A percentile compares a stretch with the other conserved stretches of the same genome.
Evolutionary conservation across 2,113 vertebrate species (phyloP).

Genomic region (Anhinga rufa): DNA sequence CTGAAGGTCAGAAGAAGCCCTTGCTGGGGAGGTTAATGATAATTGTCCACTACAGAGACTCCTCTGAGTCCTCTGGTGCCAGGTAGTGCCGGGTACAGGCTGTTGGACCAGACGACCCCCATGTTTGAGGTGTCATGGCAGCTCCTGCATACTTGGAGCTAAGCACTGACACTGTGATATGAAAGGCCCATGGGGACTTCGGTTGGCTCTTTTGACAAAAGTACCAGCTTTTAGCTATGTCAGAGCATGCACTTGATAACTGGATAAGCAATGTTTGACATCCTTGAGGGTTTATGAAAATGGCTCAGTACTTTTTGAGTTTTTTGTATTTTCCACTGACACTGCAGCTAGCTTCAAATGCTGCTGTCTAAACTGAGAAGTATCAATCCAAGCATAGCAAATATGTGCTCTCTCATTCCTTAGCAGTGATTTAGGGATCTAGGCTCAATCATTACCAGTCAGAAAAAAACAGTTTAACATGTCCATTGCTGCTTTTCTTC

Average conservation of each 20-base stretch:
- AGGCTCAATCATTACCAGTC: not conserved
- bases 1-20: not conserved
- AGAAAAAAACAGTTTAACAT: not conserved
- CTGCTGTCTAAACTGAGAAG: not conserved
- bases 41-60: not conserved
- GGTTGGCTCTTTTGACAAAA: not conserved
- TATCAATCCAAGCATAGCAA: not conserved
- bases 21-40: not conserved
- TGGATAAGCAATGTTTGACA: not conserved
- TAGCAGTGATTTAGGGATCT: not conserved
- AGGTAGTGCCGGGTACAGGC: not conserved
- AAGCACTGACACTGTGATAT: not conserved
- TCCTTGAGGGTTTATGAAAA: not conserved
- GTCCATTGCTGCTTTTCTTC: not conserved
- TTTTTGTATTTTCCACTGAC: not conserved
- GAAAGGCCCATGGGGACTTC: not conserved
- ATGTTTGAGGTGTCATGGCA: not conserved
- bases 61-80: not conserved
- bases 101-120: not conserved
- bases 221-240: not conserved
- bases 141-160: not conserved
- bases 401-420: not conserved
- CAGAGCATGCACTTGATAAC: not conserved
- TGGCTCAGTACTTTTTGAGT: not conserved
- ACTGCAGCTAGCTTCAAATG: not conserved